Evolutionary conservation across 1,140 invertebrate species (phyloP).

Genomic region (Pachyrhynchus sulphureomaculatus): DNA sequence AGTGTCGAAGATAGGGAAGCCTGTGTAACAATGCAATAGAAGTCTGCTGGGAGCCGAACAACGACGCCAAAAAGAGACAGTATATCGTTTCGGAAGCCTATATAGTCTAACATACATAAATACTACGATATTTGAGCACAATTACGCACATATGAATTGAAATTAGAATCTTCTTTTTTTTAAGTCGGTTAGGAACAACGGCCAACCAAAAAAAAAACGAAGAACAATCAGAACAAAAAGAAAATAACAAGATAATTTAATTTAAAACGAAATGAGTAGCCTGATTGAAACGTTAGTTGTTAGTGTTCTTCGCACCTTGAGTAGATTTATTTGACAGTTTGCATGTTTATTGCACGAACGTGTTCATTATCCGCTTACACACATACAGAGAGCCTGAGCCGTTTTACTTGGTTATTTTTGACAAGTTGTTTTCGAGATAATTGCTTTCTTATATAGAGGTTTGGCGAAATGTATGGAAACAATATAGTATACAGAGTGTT

Average conservation of each 20-base stretch:
- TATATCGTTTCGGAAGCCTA: too few species aligned
- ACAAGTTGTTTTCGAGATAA: constrained; percentile 17
- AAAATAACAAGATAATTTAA: constrained; percentile 15
- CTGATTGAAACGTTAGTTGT: constrained; percentile 27
- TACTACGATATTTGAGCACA: too few species aligned
- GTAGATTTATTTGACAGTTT: constrained; percentile 30
- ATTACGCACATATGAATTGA: too few species aligned
- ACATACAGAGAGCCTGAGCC: background rate
- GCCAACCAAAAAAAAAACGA: background rate
- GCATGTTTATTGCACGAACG: constrained; percentile 22
- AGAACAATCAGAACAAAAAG: background rate
- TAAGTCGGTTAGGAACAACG: too few species aligned
- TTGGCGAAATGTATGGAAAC: too few species aligned
- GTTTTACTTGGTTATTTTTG: constrained; percentile 23
- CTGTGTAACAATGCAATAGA: too few species aligned
- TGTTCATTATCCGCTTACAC: constrained; percentile 19
- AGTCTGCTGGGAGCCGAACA: too few species aligned
- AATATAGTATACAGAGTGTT: too few species aligned
- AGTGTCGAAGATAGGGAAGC: too few species aligned
- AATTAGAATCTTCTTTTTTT: too few species aligned
- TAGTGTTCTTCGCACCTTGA: constrained; percentile 25
- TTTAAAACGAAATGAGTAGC: constrained; percentile 28
- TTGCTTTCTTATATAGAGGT: constrained; percentile 27
- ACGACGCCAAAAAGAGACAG: too few species aligned
- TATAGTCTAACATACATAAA: too few species aligned